Conservation (phyloP, 2,797 vertebrate genomes). For the Malacoraja senta region DNA sequence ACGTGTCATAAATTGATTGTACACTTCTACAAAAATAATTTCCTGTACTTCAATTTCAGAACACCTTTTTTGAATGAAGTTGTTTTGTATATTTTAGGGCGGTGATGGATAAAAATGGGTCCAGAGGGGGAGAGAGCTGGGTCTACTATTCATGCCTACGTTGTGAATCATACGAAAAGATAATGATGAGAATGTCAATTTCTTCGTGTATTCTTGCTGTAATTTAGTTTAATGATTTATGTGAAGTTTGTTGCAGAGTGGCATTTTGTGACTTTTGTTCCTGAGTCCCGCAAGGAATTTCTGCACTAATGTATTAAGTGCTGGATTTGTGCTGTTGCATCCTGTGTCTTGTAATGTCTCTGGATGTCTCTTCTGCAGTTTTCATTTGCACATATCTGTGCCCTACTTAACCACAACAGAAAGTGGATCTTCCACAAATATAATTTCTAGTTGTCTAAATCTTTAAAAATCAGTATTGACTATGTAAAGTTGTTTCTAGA, state of each 20-base stretch:
- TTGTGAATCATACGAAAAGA: not conserved
- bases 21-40: not conserved
- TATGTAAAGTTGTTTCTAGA: too few relatives aligned
- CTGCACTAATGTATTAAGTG: not conserved
- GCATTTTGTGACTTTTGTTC: too few relatives aligned
- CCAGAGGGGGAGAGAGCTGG: not conserved
- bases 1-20: not conserved
- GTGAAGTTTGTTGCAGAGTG: not conserved
- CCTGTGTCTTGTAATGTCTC: not conserved
- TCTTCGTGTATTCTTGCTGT: not conserved
- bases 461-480: too few relatives aligned
- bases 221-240: not conserved
- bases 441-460: too few relatives aligned
- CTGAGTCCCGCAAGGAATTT: too few relatives aligned
- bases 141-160: not conserved
- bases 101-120: not conserved
- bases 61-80: not conserved
- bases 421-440: too few relatives aligned
- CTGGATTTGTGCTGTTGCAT: not conserved
- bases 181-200: not conserved
- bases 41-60: not conserved
- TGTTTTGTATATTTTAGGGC: not conserved
- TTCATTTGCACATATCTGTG: too few relatives aligned
- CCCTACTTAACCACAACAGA: too few relatives aligned
- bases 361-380: too few relatives aligned